Conservation (phyloP, 2,113 vertebrate species). For the Phaethornis superciliosus region DNA sequence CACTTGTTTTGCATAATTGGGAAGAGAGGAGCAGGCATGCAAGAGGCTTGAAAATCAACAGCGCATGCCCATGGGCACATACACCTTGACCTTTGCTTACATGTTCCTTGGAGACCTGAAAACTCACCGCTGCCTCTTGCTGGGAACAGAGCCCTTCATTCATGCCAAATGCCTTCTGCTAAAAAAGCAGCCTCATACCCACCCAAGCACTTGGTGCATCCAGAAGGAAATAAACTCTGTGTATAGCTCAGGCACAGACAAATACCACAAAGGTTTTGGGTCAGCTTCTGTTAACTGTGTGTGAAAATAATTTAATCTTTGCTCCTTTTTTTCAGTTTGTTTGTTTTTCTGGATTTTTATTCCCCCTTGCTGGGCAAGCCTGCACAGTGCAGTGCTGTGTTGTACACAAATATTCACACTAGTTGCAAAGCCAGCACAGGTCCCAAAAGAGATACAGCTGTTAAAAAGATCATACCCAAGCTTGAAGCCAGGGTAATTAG, state of each 20-base stretch:
- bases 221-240: not conserved
- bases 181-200: not conserved
- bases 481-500: not conserved
- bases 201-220: not conserved
- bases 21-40: not conserved
- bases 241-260: not conserved
- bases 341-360: constrained; percentile 4
- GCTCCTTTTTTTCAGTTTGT: not conserved
- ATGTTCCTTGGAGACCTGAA: not conserved
- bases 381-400: not conserved
- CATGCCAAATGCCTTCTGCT: not conserved
- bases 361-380: fast-evolving
- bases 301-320: not conserved
- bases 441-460: not conserved
- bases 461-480: not conserved
- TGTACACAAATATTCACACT: not conserved
- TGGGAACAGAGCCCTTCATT: constrained; percentile 14
- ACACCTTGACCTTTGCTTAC: not conserved
- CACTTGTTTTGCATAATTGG: not conserved
- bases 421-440: not conserved
- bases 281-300: constrained; percentile 9
- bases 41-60: not conserved
- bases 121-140: not conserved
- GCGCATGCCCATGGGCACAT: not conserved
- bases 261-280: not conserved